Evolutionary conservation across 2,888 invertebrate species (phyloP), one percentile per base, ranked within the genome.

Genomic region (Nymphalis urticae): DNA sequence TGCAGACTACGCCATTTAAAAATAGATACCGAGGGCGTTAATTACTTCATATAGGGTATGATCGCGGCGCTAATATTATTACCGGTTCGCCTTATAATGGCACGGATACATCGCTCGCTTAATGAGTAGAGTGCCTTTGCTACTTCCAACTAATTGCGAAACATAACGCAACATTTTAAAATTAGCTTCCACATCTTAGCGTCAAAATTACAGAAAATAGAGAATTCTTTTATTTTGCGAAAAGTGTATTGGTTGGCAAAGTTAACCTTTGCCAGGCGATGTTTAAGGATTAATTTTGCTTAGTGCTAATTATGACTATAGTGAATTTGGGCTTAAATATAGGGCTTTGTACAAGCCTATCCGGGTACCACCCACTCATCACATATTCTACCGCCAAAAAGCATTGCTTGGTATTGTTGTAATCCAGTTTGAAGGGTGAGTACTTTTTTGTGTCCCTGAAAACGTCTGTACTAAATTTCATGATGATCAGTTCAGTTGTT

Each of bases 51-150:
- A 71, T 63, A 69, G 66, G 71, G 65, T 62, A 71, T 66, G 66
- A 69, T 69, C 69, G 71, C 48, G 67, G 32, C 42, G 19, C 56
- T 73, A 71, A 73, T 65, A 62, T 65, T 63, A 73, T 73, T 71
- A 73, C 59, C 51, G 62, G 48, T 58, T 66, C 71, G 65, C 68
- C 71, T 67, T 71, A 63, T 73, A 65, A 67, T 66, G 51, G 59
- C 60, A 62, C 42, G 48, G 63, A 68, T 69, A 69, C 71, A 73
- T 71, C 66, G 67, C 69, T 68, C 16, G 60, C 42, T 65, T 73
- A 71, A 69, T 73, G 69, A 73, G 71, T 66, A 60, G 63, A 73
- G 73, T 65, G 73, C 67, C 71, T 71, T 48, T 36, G 65, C 67
- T 70, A 60, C 60, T 71, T 58, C 50, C 56, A 73, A 69, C 65